These are phyloP conservation scores for Atta texana DNA, from an alignment of 1,140 invertebrate genomes.

Conservation along the genomic window DNA sequence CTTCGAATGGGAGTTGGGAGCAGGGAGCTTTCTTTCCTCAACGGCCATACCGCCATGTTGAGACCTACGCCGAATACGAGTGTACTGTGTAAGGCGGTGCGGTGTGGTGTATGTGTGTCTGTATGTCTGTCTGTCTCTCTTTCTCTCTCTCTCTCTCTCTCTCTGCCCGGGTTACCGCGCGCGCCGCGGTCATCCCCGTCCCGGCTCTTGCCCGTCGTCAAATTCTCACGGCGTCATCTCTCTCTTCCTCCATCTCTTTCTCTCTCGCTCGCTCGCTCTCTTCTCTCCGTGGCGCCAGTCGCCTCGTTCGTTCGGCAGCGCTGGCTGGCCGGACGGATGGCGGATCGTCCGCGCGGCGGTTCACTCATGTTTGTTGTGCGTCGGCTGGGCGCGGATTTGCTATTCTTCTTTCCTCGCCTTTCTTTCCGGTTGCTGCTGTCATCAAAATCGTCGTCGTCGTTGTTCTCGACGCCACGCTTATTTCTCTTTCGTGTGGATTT, in stretches of 20 bases:
- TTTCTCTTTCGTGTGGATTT: conserved; percentile 65
- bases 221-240: conserved; percentile 66
- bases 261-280: neutral
- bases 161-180: conserved; percentile 60
- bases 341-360: conserved; percentile 65
- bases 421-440: conserved; percentile 58
- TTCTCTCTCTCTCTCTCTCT: neutral
- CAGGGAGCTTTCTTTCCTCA: conserved; percentile 86
- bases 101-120: no score
- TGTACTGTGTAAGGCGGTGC: conserved; percentile 70
- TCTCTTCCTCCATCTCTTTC: conserved; percentile 20
- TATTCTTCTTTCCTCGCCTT: conserved; percentile 69
- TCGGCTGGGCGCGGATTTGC: conserved; percentile 78
- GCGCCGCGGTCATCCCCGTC: conserved; percentile 29
- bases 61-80: conserved; percentile 81
- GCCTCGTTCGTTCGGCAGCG: conserved; percentile 50
- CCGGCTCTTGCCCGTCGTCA: conserved; percentile 10
- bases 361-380: conserved; percentile 79
- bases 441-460: neutral
- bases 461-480: conserved; percentile 61
- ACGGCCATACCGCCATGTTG: conserved; percentile 86
- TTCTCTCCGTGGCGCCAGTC: conserved; percentile 60
- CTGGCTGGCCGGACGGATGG: conserved; percentile 27
- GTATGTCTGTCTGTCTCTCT: no score
- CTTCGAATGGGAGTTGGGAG: conserved; percentile 68